Conservation (phyloP, 53 echinoderm and acorn worm genomes). For the Hippasteria phrygiana region DNA sequence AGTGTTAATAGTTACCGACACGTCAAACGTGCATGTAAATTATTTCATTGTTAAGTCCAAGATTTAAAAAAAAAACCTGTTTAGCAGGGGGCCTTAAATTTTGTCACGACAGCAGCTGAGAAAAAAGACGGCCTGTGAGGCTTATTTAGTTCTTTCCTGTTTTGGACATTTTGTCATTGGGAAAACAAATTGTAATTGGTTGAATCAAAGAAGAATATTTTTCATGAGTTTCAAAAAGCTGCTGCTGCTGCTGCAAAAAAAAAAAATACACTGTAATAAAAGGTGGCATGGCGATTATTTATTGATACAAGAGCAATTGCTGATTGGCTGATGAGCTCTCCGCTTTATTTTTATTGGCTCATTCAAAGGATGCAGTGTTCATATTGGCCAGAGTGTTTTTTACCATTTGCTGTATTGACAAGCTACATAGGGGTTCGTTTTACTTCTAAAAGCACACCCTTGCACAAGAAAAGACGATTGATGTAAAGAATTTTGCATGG, state of each 20-base stretch:
- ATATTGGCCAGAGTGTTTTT: neutral
- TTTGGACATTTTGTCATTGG: constrained; percentile 8
- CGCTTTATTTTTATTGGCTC: constrained; percentile 21
- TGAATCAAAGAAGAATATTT: neutral
- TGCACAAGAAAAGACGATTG: no score
- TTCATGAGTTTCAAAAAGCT: neutral
- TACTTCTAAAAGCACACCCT: no score
- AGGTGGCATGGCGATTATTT: constrained; percentile 1
- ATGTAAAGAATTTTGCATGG: no score
- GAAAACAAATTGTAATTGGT: neutral
- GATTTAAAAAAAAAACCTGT: constrained; percentile 54
- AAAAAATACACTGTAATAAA: constrained; percentile 13
- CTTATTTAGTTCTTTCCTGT: constrained; percentile 28
- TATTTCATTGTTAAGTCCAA: constrained; percentile 54
- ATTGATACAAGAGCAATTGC: constrained; percentile 24
- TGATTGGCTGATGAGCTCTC: constrained; percentile 24
- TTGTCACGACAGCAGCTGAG: constrained; percentile 52
- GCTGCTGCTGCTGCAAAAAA: neutral
- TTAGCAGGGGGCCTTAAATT: constrained; percentile 47
- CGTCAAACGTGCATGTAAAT: constrained; percentile 65
- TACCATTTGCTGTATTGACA: no score
- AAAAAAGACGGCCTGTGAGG: constrained; percentile 50
- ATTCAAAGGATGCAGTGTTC: neutral
- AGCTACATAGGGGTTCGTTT: no score
- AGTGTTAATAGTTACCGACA: constrained; percentile 31